Percentiles rank a stretch among this genome's conserved stretches.
Conservation (phyloP, 2,113 vertebrate genomes). For the Puntigrus tetrazona region DNA sequence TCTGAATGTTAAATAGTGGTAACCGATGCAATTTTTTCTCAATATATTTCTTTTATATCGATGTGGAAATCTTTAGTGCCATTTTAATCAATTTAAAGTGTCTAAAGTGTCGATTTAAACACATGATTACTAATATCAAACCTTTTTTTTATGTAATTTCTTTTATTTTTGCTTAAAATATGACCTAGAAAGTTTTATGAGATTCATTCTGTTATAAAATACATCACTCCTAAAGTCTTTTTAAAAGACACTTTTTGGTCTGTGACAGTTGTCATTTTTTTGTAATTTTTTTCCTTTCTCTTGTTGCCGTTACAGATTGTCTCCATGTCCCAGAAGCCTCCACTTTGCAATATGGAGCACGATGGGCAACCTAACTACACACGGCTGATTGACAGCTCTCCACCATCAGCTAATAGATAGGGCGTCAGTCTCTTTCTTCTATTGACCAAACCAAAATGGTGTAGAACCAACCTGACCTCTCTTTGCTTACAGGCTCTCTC, state of each 20-base stretch:
- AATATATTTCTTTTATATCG: too few species aligned
- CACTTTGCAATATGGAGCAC: slow-evolving; percentile 83
- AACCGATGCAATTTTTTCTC: too few species aligned
- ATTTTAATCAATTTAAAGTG: neutral
- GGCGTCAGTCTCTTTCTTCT: slow-evolving; percentile 30
- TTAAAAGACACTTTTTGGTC: neutral
- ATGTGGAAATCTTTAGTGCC: neutral
- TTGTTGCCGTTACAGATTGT: slow-evolving; percentile 37
- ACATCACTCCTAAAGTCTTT: neutral
- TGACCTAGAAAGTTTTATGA: neutral
- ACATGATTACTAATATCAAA: neutral
- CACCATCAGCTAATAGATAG: slow-evolving; percentile 42
- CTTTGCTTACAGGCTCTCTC: slow-evolving; percentile 25
- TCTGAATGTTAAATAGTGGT: too few species aligned
- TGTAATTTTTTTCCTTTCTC: slow-evolving; percentile 75
- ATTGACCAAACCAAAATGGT: slow-evolving; percentile 52
- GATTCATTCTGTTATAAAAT: neutral
- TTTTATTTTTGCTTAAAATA: too few species aligned
- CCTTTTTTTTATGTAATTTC: neutral
- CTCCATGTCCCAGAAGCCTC: slow-evolving; percentile 62
- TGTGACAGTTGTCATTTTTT: neutral
- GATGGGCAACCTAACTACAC: slow-evolving; percentile 78
- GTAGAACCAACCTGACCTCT: slow-evolving; percentile 45
- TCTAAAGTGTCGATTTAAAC: too few species aligned
- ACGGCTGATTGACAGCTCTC: slow-evolving; percentile 50